phyloP scores from a whole-genome alignment of 2,797 vertebrate species.

The Cossypha dichroa region DNA sequence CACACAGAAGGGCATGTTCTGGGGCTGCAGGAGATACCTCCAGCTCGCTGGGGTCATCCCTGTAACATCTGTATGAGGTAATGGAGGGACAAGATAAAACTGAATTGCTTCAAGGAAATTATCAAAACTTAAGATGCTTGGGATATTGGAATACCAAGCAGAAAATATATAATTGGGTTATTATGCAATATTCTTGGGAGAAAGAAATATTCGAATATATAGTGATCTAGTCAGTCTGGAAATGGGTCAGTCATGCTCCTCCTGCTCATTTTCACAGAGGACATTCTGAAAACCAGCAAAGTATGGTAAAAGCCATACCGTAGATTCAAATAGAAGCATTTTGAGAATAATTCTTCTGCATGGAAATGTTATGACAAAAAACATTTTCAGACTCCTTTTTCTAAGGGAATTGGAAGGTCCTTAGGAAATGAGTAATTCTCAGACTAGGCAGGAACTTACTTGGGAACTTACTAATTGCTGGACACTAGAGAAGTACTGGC shows the following conservation, averaged over 20 bases:
- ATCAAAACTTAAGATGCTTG: neutral
- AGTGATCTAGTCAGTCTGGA: neutral
- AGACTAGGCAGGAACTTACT: neutral
- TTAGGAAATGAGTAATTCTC: slow-evolving; percentile 41
- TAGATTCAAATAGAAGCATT: neutral
- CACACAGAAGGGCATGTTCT: neutral
- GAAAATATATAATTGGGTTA: neutral
- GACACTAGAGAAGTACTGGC: neutral
- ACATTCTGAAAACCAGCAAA: neutral
- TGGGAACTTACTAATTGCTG: neutral
- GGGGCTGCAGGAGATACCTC: neutral
- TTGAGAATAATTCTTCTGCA: neutral
- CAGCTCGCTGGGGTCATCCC: neutral
- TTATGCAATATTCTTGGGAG: neutral
- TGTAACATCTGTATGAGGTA: neutral
- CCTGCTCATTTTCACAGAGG: neutral
- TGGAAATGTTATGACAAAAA: neutral
- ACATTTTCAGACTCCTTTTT: neutral
- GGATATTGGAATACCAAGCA: neutral
- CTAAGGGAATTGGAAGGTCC: neutral
- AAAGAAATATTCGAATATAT: neutral
- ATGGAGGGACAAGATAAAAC: neutral
- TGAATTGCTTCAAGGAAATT: neutral
- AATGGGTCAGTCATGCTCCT: neutral
- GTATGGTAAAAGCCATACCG: neutral